Evolutionary conservation across 2,888 invertebrate species (phyloP), one percentile per base, ranked within the genome.

Genomic region (Tipula confusa): DNA sequence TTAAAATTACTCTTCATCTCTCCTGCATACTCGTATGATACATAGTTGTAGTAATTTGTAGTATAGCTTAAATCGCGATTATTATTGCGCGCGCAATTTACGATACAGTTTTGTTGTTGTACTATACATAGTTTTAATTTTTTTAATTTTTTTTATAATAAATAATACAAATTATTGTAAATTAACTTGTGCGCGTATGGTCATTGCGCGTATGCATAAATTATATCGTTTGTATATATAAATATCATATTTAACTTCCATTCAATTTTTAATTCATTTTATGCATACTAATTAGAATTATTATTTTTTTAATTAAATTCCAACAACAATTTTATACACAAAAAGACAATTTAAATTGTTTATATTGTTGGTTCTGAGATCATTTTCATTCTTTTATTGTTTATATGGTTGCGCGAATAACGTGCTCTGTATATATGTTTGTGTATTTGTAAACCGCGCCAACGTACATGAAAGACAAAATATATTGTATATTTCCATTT

Each of bases 251-350:
- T 64, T 24, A 64, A 64, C 24, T 64, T 64, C 64, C 64, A 64
- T 64, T 64, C 64, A 64, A 64, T 64, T 64, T 33, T 64, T 64
- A 64, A 64, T 64, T 64, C 64, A 64, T 64, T 64, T 64, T 64
- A 64, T 64, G 64, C 64, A 64, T 64, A 64, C 64, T 64, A 64
- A 64, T 64, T 64, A 64, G 11, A 64, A 64, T 24, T 2, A 24
- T n/a, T n/a, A n/a, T n/a, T n/a, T n/a, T n/a, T 9, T 64, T 64
- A 64, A 64, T 64, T 64, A 64, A 64, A 64, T 11, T 64, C 24
- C 64, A 64, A 64, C 64, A 64, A 64, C 64, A 64, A 24, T 64
- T 24, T 18, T 64, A 64, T 38, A 38, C 24, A 64, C 64, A 64
- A 64, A 24, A 64, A 64, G 64, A 64, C 64, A 64, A 64, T 64